Percentiles rank a stretch among this genome's conserved stretches.
Evolutionary conservation across 2,888 invertebrate genomes (phyloP).

Genomic region (Leptinotarsa haldemani): DNA sequence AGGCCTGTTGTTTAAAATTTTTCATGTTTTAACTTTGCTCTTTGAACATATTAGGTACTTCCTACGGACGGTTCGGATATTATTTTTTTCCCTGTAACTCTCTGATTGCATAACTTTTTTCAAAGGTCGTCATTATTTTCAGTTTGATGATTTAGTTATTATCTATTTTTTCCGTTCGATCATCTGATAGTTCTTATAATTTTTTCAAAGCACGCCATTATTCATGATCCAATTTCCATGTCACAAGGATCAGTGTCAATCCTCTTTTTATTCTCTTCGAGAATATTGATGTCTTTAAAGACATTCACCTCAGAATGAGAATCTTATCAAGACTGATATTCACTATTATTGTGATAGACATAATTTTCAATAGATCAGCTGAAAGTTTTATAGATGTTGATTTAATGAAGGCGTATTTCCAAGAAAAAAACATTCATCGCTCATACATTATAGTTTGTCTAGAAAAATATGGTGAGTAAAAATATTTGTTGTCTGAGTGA

Average conservation of each 20-base stretch:
- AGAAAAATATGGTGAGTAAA: constrained; percentile 41
- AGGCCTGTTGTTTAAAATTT: too few relatives aligned
- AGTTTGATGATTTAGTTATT: too few relatives aligned
- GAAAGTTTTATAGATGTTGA: constrained; percentile 41
- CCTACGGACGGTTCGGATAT: too few relatives aligned
- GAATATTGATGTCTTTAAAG: not conserved
- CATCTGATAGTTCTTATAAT: not conserved
- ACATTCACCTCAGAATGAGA: constrained; percentile 19
- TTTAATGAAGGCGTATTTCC: constrained; percentile 46
- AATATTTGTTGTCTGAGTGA: too few relatives aligned
- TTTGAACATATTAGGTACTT: too few relatives aligned
- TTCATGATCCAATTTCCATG: constrained; percentile 19
- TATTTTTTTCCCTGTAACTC: not conserved
- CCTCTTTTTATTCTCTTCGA: not conserved
- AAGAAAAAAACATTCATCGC: constrained; percentile 44
- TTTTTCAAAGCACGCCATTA: not conserved
- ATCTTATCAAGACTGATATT: not conserved
- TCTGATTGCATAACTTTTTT: not conserved
- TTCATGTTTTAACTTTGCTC: too few relatives aligned
- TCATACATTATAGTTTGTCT: constrained; percentile 49
- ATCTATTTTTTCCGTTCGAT: not conserved
- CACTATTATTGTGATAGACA: not conserved
- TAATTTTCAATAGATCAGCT: not conserved
- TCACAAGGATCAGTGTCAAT: constrained; percentile 12
- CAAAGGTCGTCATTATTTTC: not conserved